Evolutionary conservation across 2,113 vertebrate species (phyloP).

Genomic region (Brachyistius frenatus): DNA sequence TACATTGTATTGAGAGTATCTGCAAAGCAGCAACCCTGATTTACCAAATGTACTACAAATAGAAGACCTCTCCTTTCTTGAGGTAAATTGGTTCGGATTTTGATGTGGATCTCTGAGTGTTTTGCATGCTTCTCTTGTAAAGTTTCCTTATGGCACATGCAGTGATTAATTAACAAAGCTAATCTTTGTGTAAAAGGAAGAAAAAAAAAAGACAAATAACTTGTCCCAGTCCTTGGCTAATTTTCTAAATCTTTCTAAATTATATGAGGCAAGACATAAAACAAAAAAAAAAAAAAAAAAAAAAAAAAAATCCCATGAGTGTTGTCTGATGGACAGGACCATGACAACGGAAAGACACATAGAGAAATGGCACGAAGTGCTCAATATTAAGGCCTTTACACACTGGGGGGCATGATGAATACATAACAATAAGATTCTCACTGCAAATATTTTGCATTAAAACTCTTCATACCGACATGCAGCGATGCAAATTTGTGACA

Average conservation of each 20-base stretch:
- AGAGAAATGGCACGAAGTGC: background rate
- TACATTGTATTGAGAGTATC: conserved; percentile 28
- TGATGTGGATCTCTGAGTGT: background rate
- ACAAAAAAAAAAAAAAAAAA: background rate
- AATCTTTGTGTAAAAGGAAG: background rate
- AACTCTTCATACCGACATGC: too few species aligned
- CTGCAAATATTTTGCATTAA: too few species aligned
- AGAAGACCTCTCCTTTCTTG: background rate
- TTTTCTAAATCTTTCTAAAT: background rate
- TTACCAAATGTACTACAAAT: conserved; percentile 4
- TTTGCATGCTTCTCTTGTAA: conserved; percentile 7
- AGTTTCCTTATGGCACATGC: background rate
- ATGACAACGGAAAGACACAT: background rate
- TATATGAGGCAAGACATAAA: background rate
- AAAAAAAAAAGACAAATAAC: background rate
- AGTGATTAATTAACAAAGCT: conserved; percentile 23
- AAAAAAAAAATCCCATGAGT: too few species aligned
- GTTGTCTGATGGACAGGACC: background rate
- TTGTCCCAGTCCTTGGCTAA: background rate
- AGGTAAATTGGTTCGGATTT: background rate
- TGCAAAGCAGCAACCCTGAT: conserved; percentile 12
- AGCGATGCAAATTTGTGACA: too few species aligned
- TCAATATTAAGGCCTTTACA: too few species aligned
- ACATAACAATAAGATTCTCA: too few species aligned
- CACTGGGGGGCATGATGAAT: too few species aligned